A percentile compares a stretch with the other conserved stretches of the same genome.
Conservation (phyloP, 2,888 invertebrate genomes). For the Pollenia angustigena region DNA sequence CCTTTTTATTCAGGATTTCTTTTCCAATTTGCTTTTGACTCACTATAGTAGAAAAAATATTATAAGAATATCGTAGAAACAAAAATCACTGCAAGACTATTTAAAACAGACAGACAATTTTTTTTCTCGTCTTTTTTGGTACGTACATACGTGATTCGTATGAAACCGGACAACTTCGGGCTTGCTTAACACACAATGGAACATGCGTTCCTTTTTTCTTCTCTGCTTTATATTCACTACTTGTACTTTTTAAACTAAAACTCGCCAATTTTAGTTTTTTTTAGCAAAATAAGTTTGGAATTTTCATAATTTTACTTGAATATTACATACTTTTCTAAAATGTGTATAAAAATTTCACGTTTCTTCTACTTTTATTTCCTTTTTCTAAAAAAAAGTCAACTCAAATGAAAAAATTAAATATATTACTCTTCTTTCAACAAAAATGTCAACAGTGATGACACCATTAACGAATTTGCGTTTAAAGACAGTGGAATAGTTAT, state of each 20-base stretch:
- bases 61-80: constrained; percentile 63
- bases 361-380: constrained; percentile 42
- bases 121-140: constrained; percentile 66
- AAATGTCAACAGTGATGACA: constrained; percentile 72
- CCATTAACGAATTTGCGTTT: constrained; percentile 57
- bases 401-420: constrained; percentile 68
- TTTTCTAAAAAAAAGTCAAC: constrained; percentile 60
- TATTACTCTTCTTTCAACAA: constrained; percentile 68
- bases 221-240: constrained; percentile 66
- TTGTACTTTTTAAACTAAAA: constrained; percentile 44
- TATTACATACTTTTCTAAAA: constrained; percentile 40
- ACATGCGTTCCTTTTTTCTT: constrained; percentile 73
- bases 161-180: constrained; percentile 74
- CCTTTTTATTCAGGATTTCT: constrained; percentile 64
- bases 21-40: constrained; percentile 56
- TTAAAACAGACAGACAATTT: constrained; percentile 64
- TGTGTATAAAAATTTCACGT: constrained; percentile 37
- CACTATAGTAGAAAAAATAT: constrained; percentile 23
- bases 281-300: background rate
- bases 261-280: constrained; percentile 5
- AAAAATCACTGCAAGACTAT: constrained; percentile 69
- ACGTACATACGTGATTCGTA: constrained; percentile 72
- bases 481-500: constrained; percentile 50
- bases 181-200: constrained; percentile 72
- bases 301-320: constrained; percentile 12